Conservation (phyloP, 2,113 vertebrate genomes). For the Equus przewalskii region DNA sequence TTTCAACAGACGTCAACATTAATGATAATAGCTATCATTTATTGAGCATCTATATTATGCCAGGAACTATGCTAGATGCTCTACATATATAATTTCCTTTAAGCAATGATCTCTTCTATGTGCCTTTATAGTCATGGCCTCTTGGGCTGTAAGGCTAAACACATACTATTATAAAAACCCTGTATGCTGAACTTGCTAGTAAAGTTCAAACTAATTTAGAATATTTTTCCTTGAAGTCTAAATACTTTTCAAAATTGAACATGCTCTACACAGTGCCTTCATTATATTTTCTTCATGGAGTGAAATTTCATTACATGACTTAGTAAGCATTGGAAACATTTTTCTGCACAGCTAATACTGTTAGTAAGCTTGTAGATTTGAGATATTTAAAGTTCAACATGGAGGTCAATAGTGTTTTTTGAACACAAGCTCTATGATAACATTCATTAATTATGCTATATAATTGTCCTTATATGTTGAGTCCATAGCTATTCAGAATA, state of each 20-base stretch:
- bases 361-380: background rate
- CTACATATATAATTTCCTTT: background rate
- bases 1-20: constrained; percentile 26
- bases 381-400: background rate
- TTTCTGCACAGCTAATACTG: background rate
- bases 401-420: background rate
- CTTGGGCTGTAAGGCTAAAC: background rate
- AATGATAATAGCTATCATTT: background rate
- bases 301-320: background rate
- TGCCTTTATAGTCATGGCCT: background rate
- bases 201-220: constrained; percentile 33
- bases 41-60: constrained; percentile 19
- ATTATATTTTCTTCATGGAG: background rate
- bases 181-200: background rate
- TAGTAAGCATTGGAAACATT: constrained; percentile 21
- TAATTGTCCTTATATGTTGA: background rate
- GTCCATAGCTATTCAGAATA: background rate
- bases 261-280: background rate
- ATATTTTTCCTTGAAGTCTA: constrained; percentile 37
- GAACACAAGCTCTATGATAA: background rate
- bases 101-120: background rate
- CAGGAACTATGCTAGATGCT: background rate
- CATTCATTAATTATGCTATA: constrained; percentile 1
- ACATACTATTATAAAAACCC: background rate
- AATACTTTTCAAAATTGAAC: background rate